Base-by-base conservation (phyloP, 2,888 invertebrate species). In the Poecilobothrus nobilitatus region DNA sequence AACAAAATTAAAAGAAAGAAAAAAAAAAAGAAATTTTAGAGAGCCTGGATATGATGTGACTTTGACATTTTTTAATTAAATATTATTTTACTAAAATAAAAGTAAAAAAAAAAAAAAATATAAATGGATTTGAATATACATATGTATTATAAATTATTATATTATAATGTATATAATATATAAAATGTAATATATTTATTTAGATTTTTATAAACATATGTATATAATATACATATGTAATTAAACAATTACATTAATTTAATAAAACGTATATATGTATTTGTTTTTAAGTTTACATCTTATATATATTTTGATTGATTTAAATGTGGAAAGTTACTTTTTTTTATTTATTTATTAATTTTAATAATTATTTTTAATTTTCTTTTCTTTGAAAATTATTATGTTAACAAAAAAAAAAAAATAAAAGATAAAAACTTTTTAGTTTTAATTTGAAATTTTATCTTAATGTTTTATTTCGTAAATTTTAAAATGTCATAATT, bases 1-100 rank as follows among this genome's bases (percentile, higher is more conserved):
- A 12, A 41, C 4, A 12, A 37, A 37, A 37, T 37, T 37, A 37
- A 10, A 10, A 37, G 7, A 37, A 12, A 27, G 5, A 2, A 27
- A 27, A 27, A 27, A 27, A 27, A 2, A 27, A 27, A 27, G 2
- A 5, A 27, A 27, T 4, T 27, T 41, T 41, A 12, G 15, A 41
- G 53, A 15, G 18, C n/a, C 53, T 53, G 53, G n/a, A 53, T 53
- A 53, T 53, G 53, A 53, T 53, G 18, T 53, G n/a, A 53, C 53
- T 53, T 53, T 53, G 53, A 53, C 53, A 53, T 53, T 53, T 53
- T 53, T 53, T 53, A 53, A 53, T 53, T 53, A 53, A 53, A 53
- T 53, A 53, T 53, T 15, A 18, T 18, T 53, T 15, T 18, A 53
- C n/a, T 53, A 53, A 53, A 53, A 53, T 12, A 53, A 53, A 37